Percentiles rank a stretch among this genome's conserved stretches.
Evolutionary conservation across 2,113 vertebrate species (phyloP).

Genomic region (Ciconia stormi): DNA sequence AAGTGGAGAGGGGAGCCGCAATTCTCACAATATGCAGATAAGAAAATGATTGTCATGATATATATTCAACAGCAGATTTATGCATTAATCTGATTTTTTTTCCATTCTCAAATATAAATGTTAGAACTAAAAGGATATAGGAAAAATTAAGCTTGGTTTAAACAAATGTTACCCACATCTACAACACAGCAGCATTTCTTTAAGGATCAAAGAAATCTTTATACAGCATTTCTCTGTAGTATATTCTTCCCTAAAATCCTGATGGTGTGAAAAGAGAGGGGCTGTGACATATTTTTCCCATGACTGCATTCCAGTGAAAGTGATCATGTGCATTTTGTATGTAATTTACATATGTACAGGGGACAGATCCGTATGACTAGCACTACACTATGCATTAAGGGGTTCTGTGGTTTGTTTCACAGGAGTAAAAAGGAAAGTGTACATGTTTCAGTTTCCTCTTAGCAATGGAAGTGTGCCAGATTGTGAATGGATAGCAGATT

Average conservation of each 20-base stretch:
- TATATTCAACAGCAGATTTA: not conserved
- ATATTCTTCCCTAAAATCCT: not conserved
- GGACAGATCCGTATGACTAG: not conserved
- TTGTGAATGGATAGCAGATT: not conserved
- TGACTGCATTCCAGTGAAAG: not conserved
- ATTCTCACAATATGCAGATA: not conserved
- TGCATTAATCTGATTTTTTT: not conserved
- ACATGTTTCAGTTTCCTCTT: not conserved
- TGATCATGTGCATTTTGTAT: not conserved
- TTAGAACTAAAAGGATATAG: not conserved
- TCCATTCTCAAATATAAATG: not conserved
- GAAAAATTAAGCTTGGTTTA: not conserved
- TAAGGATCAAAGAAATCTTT: not conserved
- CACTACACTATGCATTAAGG: not conserved
- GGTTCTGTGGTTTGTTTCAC: not conserved
- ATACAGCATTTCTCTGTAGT: not conserved
- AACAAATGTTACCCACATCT: not conserved
- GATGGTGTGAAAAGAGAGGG: not conserved
- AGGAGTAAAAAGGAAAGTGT: not conserved
- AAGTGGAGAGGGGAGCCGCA: not conserved
- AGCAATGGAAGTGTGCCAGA: not conserved
- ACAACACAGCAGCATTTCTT: not conserved
- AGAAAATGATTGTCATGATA: not conserved
- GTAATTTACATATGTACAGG: not conserved
- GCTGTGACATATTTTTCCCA: not conserved